A percentile compares a stretch with the other conserved stretches of the same genome.
Conservation (phyloP, 2,888 invertebrate species). For the Heliconius hortense region DNA sequence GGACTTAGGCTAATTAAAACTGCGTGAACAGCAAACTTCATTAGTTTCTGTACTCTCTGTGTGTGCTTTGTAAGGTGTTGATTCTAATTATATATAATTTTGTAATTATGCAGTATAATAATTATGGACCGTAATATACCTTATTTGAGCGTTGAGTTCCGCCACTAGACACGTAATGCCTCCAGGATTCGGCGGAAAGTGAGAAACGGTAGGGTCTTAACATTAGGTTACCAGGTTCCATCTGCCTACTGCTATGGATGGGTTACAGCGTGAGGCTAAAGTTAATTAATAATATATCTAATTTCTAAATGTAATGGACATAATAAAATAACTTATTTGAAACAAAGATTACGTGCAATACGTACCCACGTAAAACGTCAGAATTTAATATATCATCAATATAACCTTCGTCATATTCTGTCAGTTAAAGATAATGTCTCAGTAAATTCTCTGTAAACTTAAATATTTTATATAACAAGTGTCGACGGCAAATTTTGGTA, state of each 20-base stretch:
- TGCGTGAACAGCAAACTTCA: conserved; percentile 18
- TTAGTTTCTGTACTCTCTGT: not conserved
- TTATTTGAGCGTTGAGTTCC: not conserved
- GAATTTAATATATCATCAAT: conserved; percentile 19
- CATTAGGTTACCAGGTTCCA: not conserved
- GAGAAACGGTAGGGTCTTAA: not conserved
- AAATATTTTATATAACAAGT: not conserved
- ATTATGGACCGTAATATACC: not conserved
- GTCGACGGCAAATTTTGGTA: not conserved
- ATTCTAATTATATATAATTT: not conserved
- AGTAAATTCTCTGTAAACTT: not conserved
- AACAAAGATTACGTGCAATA: conserved; percentile 14
- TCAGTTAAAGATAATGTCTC: conserved; percentile 25
- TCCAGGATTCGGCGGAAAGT: not conserved
- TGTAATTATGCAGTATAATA: not conserved
- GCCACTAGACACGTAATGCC: not conserved
- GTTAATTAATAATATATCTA: not conserved
- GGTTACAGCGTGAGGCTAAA: not conserved
- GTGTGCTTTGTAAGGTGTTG: conserved; percentile 4
- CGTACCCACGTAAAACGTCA: conserved; percentile 13
- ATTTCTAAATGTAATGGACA: not conserved
- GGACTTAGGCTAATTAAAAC: conserved; percentile 26
- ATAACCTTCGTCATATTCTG: conserved; percentile 29
- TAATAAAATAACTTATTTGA: not conserved
- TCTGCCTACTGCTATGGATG: too few relatives aligned